phyloP scores from a whole-genome alignment of 2,888 invertebrate species.

The Cistogaster globosa region DNA sequence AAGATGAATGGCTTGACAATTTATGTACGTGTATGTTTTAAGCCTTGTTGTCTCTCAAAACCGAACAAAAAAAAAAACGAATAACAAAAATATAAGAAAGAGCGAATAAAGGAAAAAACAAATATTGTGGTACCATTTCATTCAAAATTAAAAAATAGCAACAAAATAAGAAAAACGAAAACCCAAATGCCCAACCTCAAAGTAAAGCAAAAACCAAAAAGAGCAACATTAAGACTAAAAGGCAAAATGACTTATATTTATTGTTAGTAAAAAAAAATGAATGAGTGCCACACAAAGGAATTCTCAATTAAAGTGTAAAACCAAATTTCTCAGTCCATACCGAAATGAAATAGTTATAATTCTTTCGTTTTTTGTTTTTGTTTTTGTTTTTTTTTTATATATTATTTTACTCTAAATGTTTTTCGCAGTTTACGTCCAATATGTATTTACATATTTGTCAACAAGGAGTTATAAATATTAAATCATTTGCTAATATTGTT shows the following conservation, averaged over 20 bases:
- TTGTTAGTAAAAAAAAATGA: conserved; percentile 80
- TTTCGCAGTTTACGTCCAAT: conserved; percentile 35
- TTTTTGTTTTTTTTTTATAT: too few relatives aligned
- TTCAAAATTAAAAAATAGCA: conserved; percentile 68
- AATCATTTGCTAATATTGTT: too few relatives aligned
- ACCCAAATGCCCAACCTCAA: conserved; percentile 43
- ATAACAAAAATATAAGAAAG: neutral
- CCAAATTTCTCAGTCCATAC: conserved; percentile 28
- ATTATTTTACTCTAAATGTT: conserved; percentile 2
- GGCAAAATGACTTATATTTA: conserved; percentile 26
- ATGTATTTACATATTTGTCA: conserved; percentile 37
- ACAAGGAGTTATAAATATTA: neutral
- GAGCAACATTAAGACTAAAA: conserved; percentile 31
- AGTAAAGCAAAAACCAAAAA: conserved; percentile 18
- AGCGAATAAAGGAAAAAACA: conserved; percentile 3
- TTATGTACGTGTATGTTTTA: conserved; percentile 74
- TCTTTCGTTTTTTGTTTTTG: neutral
- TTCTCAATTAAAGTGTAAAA: conserved; percentile 66
- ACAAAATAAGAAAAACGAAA: conserved; percentile 23
- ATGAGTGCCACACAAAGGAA: conserved; percentile 78
- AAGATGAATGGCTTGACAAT: conserved; percentile 82
- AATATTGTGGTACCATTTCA: conserved; percentile 66
- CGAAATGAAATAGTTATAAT: conserved; percentile 8
- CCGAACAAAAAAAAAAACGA: neutral
- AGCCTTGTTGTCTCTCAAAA: conserved; percentile 70